Conservation (phyloP, 2,113 vertebrate species). For the Phylloscopus trochilus region DNA sequence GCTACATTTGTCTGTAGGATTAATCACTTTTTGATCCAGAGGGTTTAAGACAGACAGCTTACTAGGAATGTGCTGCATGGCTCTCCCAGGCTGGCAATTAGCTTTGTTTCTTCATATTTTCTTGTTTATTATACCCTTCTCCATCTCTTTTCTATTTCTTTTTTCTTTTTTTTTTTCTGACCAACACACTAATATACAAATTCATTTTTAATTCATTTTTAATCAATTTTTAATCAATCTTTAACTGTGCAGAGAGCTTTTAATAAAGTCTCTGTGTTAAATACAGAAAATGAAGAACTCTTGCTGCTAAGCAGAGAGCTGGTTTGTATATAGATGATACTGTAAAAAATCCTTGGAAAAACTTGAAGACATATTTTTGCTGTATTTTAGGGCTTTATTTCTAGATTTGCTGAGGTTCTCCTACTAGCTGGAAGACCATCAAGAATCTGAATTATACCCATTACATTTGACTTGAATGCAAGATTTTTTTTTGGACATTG, state of each 20-base stretch:
- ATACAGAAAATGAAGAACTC: background rate
- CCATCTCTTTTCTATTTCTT: background rate
- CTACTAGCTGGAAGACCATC: background rate
- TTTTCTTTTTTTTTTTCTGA: background rate
- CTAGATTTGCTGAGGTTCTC: background rate
- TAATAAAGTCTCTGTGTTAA: background rate
- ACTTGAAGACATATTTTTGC: background rate
- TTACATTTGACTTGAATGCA: background rate
- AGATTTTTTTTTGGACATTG: background rate
- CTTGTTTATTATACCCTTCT: slow-evolving; percentile 26
- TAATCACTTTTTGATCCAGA: slow-evolving; percentile 68
- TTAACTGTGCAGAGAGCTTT: background rate
- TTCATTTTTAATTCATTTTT: background rate
- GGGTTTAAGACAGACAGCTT: slow-evolving; percentile 66
- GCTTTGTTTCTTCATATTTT: slow-evolving; percentile 29
- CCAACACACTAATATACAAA: background rate
- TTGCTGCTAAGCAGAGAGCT: background rate
- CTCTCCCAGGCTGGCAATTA: slow-evolving; percentile 53
- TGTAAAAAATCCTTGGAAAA: background rate
- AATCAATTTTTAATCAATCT: background rate
- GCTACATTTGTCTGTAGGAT: slow-evolving; percentile 62
- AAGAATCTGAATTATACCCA: background rate
- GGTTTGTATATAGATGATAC: background rate
- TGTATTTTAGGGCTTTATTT: background rate
- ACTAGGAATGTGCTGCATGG: slow-evolving; percentile 15